Conservation (phyloP, 2,888 invertebrate genomes). For the Meiosimyza platycephala region DNA sequence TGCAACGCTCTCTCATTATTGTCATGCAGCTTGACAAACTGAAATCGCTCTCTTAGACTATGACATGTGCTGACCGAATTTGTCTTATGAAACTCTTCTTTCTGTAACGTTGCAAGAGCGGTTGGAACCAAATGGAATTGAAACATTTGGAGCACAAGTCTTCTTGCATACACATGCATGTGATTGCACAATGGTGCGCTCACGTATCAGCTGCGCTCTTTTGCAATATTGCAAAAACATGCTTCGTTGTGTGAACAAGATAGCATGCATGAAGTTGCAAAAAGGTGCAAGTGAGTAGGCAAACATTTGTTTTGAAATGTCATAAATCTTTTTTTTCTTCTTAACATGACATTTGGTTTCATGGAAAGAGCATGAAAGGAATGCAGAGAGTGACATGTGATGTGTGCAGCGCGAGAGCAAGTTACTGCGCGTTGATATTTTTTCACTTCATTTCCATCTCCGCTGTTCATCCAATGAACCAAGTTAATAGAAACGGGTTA, state of each 20-base stretch:
- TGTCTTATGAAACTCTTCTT: background rate
- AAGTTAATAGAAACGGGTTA: background rate
- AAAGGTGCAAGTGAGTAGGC: conserved; percentile 30
- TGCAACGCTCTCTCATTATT: no score
- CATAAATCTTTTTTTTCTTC: conserved; percentile 48
- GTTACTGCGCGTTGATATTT: background rate
- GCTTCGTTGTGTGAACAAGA: background rate
- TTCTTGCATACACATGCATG: background rate
- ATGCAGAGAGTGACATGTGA: background rate
- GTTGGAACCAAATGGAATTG: conserved; percentile 9
- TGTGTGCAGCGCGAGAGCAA: background rate
- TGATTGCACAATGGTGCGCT: background rate
- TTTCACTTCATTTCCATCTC: background rate
- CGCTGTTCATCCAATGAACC: background rate
- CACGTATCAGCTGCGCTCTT: background rate
- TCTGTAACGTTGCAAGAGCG: background rate
- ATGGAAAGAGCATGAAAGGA: background rate
- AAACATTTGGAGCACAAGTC: background rate
- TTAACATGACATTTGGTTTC: no score
- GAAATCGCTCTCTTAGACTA: no score
- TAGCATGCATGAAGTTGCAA: background rate
- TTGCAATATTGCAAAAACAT: conserved; percentile 3
- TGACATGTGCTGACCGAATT: background rate
- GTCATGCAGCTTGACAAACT: no score
- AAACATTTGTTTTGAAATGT: conserved; percentile 51